Evolutionary conservation across 2,797 vertebrate species (phyloP).

Genomic region (Sternotherus odoratus): DNA sequence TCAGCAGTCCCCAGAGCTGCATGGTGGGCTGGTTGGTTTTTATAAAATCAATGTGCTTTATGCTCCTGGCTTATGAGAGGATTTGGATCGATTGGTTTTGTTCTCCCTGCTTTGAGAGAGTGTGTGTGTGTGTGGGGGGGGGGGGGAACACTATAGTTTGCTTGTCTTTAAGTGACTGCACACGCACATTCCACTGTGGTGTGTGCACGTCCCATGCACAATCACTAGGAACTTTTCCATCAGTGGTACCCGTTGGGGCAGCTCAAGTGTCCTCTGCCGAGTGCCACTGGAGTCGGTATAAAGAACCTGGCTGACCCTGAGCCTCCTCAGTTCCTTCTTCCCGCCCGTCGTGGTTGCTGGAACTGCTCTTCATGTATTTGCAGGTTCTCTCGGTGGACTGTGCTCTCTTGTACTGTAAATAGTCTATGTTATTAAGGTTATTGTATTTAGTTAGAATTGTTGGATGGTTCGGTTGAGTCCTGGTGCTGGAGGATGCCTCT

Average conservation of each 20-base stretch:
- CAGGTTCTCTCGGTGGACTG: neutral
- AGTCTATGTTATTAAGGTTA: neutral
- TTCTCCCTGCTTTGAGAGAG: neutral
- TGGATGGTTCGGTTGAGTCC: neutral
- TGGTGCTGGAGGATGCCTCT: neutral
- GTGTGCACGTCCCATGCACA: neutral
- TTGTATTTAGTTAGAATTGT: neutral
- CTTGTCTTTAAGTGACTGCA: neutral
- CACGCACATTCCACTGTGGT: neutral
- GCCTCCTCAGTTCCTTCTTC: neutral
- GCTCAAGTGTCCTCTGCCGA: neutral
- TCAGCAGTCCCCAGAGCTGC: neutral
- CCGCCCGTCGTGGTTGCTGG: neutral
- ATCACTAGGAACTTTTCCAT: neutral
- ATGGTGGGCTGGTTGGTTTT: neutral
- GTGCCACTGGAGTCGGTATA: neutral
- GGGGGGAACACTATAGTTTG: conserved; percentile 1
- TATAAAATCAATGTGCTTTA: neutral
- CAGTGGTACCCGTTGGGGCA: neutral
- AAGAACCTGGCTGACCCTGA: neutral
- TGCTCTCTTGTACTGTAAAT: neutral
- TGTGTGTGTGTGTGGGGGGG: neutral
- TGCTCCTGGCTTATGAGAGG: neutral
- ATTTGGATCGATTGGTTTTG: neutral
- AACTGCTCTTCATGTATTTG: neutral